phyloP scores from a whole-genome alignment of 2,888 invertebrate genomes.

The Falcaria lacertinaria region DNA sequence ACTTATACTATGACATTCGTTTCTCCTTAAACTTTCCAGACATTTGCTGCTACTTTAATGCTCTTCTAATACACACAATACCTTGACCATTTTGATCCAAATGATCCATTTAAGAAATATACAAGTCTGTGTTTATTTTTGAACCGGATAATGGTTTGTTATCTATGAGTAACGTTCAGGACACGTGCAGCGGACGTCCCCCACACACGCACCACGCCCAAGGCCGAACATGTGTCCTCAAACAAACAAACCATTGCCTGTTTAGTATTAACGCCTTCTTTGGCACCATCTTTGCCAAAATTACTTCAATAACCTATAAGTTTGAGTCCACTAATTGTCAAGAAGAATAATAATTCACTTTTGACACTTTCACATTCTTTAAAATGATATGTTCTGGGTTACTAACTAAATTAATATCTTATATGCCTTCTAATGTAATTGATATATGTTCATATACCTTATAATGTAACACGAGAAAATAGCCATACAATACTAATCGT shows the following conservation, averaged over 20 bases:
- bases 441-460: too few species aligned
- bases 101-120: background rate
- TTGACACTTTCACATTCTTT: background rate
- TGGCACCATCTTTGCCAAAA: conserved; percentile 16
- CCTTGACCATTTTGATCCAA: background rate
- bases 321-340: background rate
- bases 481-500: conserved; percentile 12
- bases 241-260: conserved; percentile 35
- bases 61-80: too few species aligned
- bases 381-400: too few species aligned
- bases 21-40: too few species aligned
- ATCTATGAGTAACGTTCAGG: conserved; percentile 24
- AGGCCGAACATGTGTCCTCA: conserved; percentile 50
- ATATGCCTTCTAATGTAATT: too few species aligned
- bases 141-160: conserved; percentile 40
- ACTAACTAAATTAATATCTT: too few species aligned
- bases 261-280: conserved; percentile 20
- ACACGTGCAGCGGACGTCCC: conserved; percentile 50
- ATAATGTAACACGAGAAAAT: background rate
- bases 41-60: too few species aligned
- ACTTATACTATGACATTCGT: too few species aligned
- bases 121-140: conserved; percentile 10
- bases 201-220: conserved; percentile 34
- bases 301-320: background rate
- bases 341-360: background rate